These are phyloP conservation scores for Etheostoma spectabile DNA, from an alignment of 2,113 vertebrate genomes.

Conservation along the genomic window DNA sequence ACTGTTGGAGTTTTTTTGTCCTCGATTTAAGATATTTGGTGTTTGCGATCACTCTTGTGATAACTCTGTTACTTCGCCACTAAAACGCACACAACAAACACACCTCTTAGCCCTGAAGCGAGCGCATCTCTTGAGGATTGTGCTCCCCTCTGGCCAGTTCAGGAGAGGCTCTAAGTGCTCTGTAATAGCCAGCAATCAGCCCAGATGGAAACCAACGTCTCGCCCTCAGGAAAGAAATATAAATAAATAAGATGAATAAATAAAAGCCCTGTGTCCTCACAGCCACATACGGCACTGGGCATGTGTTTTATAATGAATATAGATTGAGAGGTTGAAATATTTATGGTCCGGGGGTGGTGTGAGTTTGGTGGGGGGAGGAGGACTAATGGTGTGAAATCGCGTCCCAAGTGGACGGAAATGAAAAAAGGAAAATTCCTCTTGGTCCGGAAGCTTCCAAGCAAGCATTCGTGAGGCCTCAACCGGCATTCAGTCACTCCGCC, in stretches of 20 bases:
- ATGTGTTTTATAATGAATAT: slow-evolving; percentile 87
- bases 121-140: slow-evolving; percentile 67
- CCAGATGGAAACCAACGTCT: slow-evolving; percentile 77
- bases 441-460: slow-evolving; percentile 56
- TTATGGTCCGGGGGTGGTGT: slow-evolving; percentile 76
- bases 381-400: slow-evolving; percentile 78
- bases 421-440: slow-evolving; percentile 69
- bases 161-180: slow-evolving; percentile 81
- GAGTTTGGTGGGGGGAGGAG: slow-evolving; percentile 31
- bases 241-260: slow-evolving; percentile 88
- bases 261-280: slow-evolving; percentile 82
- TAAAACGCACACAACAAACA: slow-evolving; percentile 54
- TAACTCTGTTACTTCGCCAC: slow-evolving; percentile 22
- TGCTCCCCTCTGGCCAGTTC: slow-evolving; percentile 70
- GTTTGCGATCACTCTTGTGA: slow-evolving; percentile 24
- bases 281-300: slow-evolving; percentile 73
- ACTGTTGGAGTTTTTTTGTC: background rate
- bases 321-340: slow-evolving; percentile 86
- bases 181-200: slow-evolving; percentile 84
- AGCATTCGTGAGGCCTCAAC: slow-evolving; percentile 48
- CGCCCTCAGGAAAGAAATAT: slow-evolving; percentile 82
- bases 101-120: slow-evolving; percentile 68
- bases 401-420: slow-evolving; percentile 70
- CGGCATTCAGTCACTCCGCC: slow-evolving; percentile 21
- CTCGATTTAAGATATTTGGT: slow-evolving; percentile 12